Evolutionary conservation across 1,140 invertebrate genomes (phyloP), one percentile per base, ranked within the genome.

Genomic region (Mesaphorura yosii): DNA sequence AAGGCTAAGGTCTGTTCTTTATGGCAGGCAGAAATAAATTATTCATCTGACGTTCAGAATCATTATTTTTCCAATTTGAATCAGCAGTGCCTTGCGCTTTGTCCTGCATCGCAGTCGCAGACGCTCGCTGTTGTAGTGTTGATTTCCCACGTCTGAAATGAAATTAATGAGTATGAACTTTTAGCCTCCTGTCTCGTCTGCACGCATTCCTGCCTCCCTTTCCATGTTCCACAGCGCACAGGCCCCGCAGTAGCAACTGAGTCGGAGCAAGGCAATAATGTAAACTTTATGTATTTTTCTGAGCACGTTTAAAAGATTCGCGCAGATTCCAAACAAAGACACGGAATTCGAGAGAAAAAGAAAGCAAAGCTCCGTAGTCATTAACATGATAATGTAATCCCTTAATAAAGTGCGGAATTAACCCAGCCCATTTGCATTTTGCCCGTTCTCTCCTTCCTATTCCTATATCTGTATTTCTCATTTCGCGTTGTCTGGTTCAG

Each of bases 301-400:
- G 20, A 46, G 7, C 25, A 46, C 7, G 6, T 48, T 17, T 17
- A 12, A 47, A 20, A 48, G 47, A 51, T 27, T 17, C 38, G 17
- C 15, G 22, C 34, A 10, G 15, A n/a, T 39, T 19, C 31, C 12
- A 4, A 17, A 6, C 27, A 41, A 26, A 34, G 29, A 26, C 12
- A 3, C 10, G 6, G n/a, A 48, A 48, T 20, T 48, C n/a, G 20
- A n/a, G 31, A 20, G 20, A 15, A 5, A 6, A 27, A 22, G 39
- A 23, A 52, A n/a, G n/a, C n/a, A 57, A 53, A 46, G n/a, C 31
- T 15, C 15, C 37, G 20, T 6, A 44, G 38, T 49, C 40, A 58
- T 58, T 58, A 58, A 53, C 51, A 54, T 58, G 51, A 54, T 58
- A 58, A 58, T 58, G 57, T 58, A 55, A 58, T 53, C 47, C 51